A percentile compares a stretch with the other conserved stretches of the same genome.
Evolutionary conservation across 1,140 invertebrate species (phyloP).

Genomic region (Probaryconus sp.): DNA sequence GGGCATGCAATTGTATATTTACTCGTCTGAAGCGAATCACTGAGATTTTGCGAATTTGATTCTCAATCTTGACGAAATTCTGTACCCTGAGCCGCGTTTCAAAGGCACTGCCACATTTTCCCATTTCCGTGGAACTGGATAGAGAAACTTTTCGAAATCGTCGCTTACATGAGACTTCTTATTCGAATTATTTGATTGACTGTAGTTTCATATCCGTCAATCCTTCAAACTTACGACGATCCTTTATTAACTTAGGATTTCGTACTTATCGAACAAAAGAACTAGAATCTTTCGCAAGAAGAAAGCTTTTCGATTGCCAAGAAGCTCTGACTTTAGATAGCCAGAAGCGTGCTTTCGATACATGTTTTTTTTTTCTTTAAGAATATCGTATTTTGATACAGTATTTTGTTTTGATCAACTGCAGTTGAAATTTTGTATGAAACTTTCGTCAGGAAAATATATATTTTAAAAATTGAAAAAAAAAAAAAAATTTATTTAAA

Average conservation of each 20-base stretch:
- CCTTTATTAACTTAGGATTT: conserved; percentile 38
- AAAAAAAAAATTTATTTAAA: too few species aligned
- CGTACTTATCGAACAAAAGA: conserved; percentile 12
- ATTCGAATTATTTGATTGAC: conserved; percentile 40
- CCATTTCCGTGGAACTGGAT: conserved; percentile 10
- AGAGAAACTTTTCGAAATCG: conserved; percentile 20
- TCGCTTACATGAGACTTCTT: conserved; percentile 13
- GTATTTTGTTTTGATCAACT: too few species aligned
- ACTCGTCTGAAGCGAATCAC: conserved; percentile 3
- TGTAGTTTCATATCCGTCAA: conserved; percentile 41
- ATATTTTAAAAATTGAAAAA: too few species aligned
- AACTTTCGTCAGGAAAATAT: too few species aligned
- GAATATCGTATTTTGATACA: too few species aligned
- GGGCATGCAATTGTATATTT: conserved; percentile 6
- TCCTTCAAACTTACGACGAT: conserved; percentile 38
- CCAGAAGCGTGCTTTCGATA: too few species aligned
- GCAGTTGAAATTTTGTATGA: too few species aligned
- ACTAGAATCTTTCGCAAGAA: too few species aligned
- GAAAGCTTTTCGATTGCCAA: conserved; percentile 5
- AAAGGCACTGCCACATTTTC: conserved; percentile 5
- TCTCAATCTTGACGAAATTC: conserved; percentile 20
- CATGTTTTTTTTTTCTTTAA: too few species aligned
- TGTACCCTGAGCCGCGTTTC: background rate
- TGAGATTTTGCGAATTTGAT: conserved; percentile 23
- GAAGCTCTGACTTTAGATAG: too few species aligned